Evolutionary conservation across 2,888 invertebrate genomes (phyloP), one percentile per base, ranked within the genome.

Genomic region (Ectobius pallidus): DNA sequence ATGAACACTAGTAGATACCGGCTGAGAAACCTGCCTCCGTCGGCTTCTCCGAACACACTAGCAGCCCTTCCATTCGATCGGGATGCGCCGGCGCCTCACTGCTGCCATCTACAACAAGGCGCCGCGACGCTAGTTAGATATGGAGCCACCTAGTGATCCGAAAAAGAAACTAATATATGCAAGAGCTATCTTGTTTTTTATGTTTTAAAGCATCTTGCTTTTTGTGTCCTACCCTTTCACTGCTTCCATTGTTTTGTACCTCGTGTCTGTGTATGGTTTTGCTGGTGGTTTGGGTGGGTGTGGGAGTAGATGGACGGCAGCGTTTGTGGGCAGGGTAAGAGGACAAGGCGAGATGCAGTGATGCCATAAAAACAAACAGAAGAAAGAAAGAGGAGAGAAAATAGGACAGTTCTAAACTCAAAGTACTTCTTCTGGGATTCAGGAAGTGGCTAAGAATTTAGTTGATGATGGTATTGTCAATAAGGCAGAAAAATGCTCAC

Each of bases 121-220:
- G 30, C 4, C n/a, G 49, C 27, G 58, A 4, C 42, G 16, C 65
- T 65, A 25, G 39, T 65, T 44, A 9, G 16, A 42, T 65, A 18
- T 39, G 65, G 58, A 65, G 65, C 16, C 65, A 65, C 30, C 65
- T 65, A 65, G 65, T 30, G 42, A 25, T n/a, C n/a, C 65, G 44
- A 44, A 27, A 22, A 27, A 16, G 25, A 25, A 39, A 39, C n/a
- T 42, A 25, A 25, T 6, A 42, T 25, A 63, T 25, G 42, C 42
- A 25, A 22, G 6, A 34, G 34, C 7, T 7, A 34, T 34, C 34
- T 34, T 7, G 34, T 34, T 34, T 6, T 34, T 7, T 7, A 7
- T 34, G 34, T 34, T 34, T 34, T 6, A 7, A n/a, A n/a, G n/a
- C n/a, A n/a, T 11, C 34, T 34, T 11, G 34, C 34, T 34, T 11